A percentile compares a stretch with the other conserved stretches of the same genome.
Conservation (phyloP, 37 sponge, comb jelly and placozoan species). For the Crambe crambe region DNA sequence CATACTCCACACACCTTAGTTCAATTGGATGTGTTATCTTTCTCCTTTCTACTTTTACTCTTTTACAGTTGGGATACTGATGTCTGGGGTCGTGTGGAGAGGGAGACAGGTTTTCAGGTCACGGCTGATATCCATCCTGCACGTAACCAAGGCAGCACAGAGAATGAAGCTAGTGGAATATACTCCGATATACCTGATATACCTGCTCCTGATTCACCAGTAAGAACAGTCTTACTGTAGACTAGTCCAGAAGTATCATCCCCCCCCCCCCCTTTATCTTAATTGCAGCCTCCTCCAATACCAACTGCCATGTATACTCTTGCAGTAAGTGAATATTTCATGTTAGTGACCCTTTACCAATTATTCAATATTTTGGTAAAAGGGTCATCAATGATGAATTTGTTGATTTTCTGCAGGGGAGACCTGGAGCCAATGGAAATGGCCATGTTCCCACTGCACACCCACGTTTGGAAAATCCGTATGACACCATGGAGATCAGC, state of each 20-base stretch:
- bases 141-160: not conserved
- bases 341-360: not conserved
- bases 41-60: not conserved
- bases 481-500: slow-evolving; percentile 37
- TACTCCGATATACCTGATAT: slow-evolving; percentile 35
- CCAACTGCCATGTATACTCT: slow-evolving; percentile 1
- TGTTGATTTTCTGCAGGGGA: not conserved
- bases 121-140: not conserved
- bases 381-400: not conserved
- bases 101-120: not conserved
- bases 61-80: not conserved
- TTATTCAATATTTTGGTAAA: not conserved
- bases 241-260: not conserved
- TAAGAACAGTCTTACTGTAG: not conserved
- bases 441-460: not conserved
- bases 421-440: not conserved
- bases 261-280: slow-evolving; percentile 9
- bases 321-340: not conserved
- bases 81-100: not conserved
- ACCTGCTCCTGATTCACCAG: not conserved
- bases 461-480: slow-evolving; percentile 40
- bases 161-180: slow-evolving; percentile 1
- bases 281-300: not conserved
- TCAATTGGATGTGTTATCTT: no score
- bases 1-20: no score